Conservation (phyloP, 2,888 invertebrate species). For the Eupithecia tripunctaria region DNA sequence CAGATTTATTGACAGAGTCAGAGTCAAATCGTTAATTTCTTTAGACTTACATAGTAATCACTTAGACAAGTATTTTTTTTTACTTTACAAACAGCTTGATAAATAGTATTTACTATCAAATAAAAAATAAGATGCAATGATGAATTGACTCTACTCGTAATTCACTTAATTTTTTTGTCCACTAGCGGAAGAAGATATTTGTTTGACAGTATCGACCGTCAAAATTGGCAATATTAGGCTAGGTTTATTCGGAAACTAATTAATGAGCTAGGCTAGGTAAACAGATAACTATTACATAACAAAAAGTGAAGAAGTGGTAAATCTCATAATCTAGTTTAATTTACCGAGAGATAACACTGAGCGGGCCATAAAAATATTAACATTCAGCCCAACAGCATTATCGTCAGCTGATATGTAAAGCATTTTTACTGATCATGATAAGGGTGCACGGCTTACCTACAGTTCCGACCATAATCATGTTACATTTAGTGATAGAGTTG, state of each 20-base stretch:
- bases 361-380: slow-evolving; percentile 31
- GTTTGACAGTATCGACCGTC: neutral
- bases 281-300: neutral
- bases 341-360: slow-evolving; percentile 19
- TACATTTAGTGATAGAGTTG: neutral
- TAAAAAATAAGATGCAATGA: no score
- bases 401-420: slow-evolving; percentile 19
- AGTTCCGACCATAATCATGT: neutral
- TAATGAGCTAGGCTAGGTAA: neutral
- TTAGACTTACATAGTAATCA: no score
- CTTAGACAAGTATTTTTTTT: no score
- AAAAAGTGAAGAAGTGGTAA: neutral
- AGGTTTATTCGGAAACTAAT: neutral
- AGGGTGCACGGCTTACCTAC: neutral
- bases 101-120: no score
- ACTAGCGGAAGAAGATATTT: no score
- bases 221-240: neutral
- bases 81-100: no score
- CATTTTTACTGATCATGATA: slow-evolving; percentile 7
- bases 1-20: no score
- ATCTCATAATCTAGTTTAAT: slow-evolving; percentile 8
- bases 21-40: no score
- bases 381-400: slow-evolving; percentile 27
- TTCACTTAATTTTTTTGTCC: no score
- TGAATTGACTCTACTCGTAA: no score